These are phyloP conservation scores for Ceratotherium simum DNA, from an alignment of 2,113 vertebrate genomes.

Conservation along the genomic window DNA sequence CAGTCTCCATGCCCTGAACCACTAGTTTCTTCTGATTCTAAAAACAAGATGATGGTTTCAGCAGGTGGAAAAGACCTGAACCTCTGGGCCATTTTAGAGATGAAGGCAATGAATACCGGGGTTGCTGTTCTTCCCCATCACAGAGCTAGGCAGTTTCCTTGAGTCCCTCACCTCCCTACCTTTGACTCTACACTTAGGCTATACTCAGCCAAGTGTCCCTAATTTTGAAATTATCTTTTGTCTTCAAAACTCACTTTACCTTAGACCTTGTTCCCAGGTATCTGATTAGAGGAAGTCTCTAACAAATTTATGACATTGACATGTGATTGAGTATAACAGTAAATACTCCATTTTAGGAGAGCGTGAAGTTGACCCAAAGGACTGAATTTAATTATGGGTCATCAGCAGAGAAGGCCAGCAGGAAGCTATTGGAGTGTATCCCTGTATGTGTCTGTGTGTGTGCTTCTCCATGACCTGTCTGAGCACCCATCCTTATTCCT, in stretches of 20 bases:
- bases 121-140: neutral
- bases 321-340: neutral
- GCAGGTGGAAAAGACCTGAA: neutral
- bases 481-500: neutral
- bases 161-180: neutral
- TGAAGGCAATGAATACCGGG: neutral
- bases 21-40: conserved; percentile 31
- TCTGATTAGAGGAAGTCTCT: neutral
- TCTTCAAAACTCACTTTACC: conserved; percentile 11
- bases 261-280: neutral
- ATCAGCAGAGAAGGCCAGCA: neutral
- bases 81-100: neutral
- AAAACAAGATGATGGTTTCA: neutral
- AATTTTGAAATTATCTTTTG: conserved; percentile 1
- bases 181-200: neutral
- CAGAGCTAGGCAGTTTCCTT: neutral
- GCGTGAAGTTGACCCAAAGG: neutral
- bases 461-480: neutral
- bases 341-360: conserved; percentile 4
- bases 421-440: neutral
- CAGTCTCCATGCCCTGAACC: neutral
- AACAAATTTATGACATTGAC: neutral
- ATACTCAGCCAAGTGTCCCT: neutral
- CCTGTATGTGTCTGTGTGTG: neutral
- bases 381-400: neutral